Base-by-base conservation (phyloP, 2,797 vertebrate genomes). In the Lutjanus argentimaculatus region DNA sequence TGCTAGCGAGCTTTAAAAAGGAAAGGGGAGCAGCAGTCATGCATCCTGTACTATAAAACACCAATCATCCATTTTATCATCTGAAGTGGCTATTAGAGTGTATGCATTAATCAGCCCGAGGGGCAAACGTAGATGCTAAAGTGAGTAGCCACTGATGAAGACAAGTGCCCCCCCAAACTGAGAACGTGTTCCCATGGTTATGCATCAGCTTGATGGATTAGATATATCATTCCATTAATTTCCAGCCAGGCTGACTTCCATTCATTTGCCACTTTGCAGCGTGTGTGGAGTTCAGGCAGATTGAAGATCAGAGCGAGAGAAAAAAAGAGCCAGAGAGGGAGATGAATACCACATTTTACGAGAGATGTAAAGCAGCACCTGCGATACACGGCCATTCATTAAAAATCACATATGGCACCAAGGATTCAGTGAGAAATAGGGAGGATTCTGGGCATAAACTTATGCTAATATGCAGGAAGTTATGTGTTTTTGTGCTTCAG, bases 171-270 rank as follows among this genome's bases (percentile, higher is more conserved):
- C 65, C 46, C 55, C 42, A 67, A 90, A 88, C 88, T 82, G 82
- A 91, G 89, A 92, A 86, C 67, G 22, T 86, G 81, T 86, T 89
- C 68, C 80, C 84, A 77, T 81, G 80, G 88, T 91, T 92, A 94
- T 96, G 89, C 88, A 94, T 95, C 95, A 95, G 85, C 65, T 83
- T 96, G 95, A 96, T 95, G 87, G 91, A 96, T 96, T 92, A 87
- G 74, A 88, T 82, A 93, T 91, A 88, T 90, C 78, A 88, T 93
- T 90, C 85, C 90, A 93, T 94, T 94, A 89, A 93, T 94, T 94
- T 92, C 85, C 84, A 89, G 75, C 72, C 86, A 83, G 83, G 72
- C 91, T 84, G 87, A 90, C 87, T 94, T 86, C 77, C 87, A 89
- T 93, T 93, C 88, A 85, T 95, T 94, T 93, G 83, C 90, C 82